Conservation (phyloP, 1,140 invertebrate genomes). For the Bombus waltoni region DNA sequence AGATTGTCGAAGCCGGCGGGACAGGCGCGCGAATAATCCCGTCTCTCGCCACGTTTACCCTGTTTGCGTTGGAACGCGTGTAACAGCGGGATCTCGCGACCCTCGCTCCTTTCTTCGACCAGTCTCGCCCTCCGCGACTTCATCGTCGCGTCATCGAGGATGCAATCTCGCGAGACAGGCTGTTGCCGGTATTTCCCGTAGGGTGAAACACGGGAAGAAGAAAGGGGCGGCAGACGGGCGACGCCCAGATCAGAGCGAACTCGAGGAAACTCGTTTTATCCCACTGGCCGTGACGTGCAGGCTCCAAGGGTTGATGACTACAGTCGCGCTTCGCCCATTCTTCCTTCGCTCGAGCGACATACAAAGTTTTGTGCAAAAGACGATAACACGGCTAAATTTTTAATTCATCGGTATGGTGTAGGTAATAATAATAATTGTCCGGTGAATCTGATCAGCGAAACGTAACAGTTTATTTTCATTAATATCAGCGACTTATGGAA, state of each 20-base stretch:
- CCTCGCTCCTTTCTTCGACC: background rate
- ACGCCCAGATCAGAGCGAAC: background rate
- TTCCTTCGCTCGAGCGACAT: background rate
- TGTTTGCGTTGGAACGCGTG: background rate
- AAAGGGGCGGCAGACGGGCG: background rate
- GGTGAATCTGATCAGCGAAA: too few relatives aligned
- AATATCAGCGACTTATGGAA: too few relatives aligned
- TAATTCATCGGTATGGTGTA: too few relatives aligned
- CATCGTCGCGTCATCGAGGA: slow-evolving; percentile 40
- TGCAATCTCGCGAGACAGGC: slow-evolving; percentile 48
- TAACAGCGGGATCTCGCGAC: background rate
- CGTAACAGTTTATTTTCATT: too few relatives aligned
- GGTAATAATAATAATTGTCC: too few relatives aligned
- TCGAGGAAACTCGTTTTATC: slow-evolving; percentile 32
- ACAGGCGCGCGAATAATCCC: too few relatives aligned
- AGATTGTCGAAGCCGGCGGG: too few relatives aligned
- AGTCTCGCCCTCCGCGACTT: slow-evolving; percentile 24
- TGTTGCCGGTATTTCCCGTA: slow-evolving; percentile 22
- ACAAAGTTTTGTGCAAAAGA: too few relatives aligned
- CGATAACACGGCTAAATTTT: too few relatives aligned
- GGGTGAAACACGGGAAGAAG: background rate
- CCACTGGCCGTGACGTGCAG: background rate
- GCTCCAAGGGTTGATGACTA: background rate
- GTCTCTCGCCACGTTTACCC: background rate
- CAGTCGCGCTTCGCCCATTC: background rate